Conservation (phyloP, 2,797 vertebrate genomes). For the Chloroceryle amazona region DNA sequence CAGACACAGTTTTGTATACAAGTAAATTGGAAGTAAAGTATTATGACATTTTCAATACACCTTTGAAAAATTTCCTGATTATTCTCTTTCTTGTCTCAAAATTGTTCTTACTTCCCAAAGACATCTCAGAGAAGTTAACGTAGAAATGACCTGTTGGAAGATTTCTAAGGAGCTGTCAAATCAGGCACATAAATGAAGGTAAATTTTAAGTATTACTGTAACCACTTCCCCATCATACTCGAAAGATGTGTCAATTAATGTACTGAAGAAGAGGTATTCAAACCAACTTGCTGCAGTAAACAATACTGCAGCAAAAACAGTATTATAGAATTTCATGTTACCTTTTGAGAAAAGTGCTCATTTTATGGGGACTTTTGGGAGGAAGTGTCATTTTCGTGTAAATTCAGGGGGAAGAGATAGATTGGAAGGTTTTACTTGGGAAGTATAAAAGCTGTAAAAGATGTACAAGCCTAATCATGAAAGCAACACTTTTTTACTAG, state of each 20-base stretch:
- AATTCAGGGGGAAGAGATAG: constrained; percentile 12
- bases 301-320: neutral
- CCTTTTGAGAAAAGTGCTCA: constrained; percentile 21
- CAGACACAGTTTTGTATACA: neutral
- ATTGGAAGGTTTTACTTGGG: constrained; percentile 34
- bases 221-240: neutral
- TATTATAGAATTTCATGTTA: constrained; percentile 1
- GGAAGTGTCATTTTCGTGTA: constrained; percentile 49
- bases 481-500: constrained; percentile 11
- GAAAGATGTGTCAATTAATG: neutral
- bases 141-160: constrained; percentile 7
- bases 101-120: neutral
- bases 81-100: neutral
- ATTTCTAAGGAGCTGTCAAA: constrained; percentile 19
- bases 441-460: constrained; percentile 32
- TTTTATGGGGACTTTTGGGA: constrained; percentile 28
- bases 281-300: constrained; percentile 30
- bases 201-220: neutral
- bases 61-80: neutral
- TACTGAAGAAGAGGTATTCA: neutral
- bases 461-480: constrained; percentile 41
- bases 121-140: neutral
- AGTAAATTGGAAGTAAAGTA: neutral
- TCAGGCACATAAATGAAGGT: neutral
- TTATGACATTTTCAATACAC: neutral